Evolutionary conservation across 2,888 invertebrate genomes (phyloP).

Genomic region (Eudemis profundana): DNA sequence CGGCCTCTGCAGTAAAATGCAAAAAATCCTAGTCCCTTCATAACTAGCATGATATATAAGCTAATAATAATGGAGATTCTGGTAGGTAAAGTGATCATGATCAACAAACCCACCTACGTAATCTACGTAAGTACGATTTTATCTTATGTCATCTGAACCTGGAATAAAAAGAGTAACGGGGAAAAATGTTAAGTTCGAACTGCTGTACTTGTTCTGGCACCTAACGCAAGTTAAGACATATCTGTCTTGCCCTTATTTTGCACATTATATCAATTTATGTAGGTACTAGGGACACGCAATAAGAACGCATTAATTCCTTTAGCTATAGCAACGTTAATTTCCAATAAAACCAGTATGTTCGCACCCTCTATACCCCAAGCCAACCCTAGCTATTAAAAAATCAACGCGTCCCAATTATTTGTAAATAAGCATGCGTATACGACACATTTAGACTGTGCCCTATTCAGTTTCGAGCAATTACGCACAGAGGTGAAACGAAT

Average conservation of each 20-base stretch:
- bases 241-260: neutral
- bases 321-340: slow-evolving; percentile 22
- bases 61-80: no score
- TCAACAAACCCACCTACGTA: no score
- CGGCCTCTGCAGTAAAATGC: no score
- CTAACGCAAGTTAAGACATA: no score
- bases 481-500: slow-evolving; percentile 38
- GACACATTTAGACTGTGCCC: slow-evolving; percentile 42
- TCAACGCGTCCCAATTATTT: slow-evolving; percentile 50
- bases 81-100: no score
- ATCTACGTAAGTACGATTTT: no score
- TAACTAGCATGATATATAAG: no score
- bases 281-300: neutral
- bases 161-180: no score
- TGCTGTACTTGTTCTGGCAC: no score
- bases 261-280: neutral
- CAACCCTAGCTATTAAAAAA: slow-evolving; percentile 50
- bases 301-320: neutral
- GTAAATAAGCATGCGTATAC: slow-evolving; percentile 48
- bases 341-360: slow-evolving; percentile 39
- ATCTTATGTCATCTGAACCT: no score
- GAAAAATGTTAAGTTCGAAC: no score
- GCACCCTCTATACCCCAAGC: slow-evolving; percentile 25
- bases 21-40: no score
- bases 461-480: slow-evolving; percentile 44